Conservation (phyloP, 2,888 invertebrate genomes). For the Trichopoda pennipes region DNA sequence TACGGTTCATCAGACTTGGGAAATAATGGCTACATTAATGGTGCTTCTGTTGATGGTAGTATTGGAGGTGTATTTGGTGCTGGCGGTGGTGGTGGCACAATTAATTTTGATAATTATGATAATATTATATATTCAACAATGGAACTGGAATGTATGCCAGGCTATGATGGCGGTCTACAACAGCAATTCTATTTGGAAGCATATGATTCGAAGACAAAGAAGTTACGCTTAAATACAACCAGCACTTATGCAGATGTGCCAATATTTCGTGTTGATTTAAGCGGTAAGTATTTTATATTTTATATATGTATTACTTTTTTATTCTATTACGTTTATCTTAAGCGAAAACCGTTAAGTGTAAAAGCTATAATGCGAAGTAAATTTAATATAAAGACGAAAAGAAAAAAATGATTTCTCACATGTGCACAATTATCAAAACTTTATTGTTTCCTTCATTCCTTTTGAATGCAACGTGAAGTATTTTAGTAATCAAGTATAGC, state of each 20-base stretch:
- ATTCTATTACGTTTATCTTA: neutral
- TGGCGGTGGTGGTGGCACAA: constrained; percentile 75
- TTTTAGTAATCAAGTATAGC: too few relatives aligned
- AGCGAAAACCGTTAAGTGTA: neutral
- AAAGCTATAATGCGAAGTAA: too few relatives aligned
- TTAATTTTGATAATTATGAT: constrained; percentile 80
- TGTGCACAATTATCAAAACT: too few relatives aligned
- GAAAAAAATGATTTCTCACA: too few relatives aligned
- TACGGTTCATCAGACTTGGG: constrained; percentile 63
- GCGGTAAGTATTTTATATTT: constrained; percentile 75
- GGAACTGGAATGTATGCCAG: constrained; percentile 91
- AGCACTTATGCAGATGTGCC: constrained; percentile 84
- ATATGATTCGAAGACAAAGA: constrained; percentile 87
- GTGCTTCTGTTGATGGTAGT: constrained; percentile 57
- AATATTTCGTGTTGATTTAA: constrained; percentile 83
- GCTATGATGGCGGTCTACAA: constrained; percentile 93
- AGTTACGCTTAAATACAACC: constrained; percentile 86
- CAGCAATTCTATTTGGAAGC: constrained; percentile 93
- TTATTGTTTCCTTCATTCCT: too few relatives aligned
- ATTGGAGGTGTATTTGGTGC: constrained; percentile 54
- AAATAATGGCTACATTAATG: constrained; percentile 53
- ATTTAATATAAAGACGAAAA: too few relatives aligned
- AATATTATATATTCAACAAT: constrained; percentile 82
- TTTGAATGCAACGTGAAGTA: too few relatives aligned
- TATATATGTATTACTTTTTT: neutral